Evolutionary conservation across 2,888 invertebrate genomes (phyloP).

Genomic region (Galeopsomyia nigrocyanea): DNA sequence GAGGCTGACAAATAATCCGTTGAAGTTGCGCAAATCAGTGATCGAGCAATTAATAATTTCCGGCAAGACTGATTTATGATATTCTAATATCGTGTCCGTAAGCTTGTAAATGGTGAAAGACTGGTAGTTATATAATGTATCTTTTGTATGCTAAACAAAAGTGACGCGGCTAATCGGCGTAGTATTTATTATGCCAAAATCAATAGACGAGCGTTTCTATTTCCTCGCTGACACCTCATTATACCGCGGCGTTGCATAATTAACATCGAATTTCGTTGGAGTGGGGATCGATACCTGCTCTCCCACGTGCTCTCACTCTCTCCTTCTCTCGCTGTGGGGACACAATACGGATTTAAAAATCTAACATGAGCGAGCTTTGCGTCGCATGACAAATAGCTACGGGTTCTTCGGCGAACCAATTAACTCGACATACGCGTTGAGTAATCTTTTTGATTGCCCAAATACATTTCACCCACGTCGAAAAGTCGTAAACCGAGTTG

Average conservation of each 20-base stretch:
- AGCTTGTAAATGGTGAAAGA: conserved; percentile 37
- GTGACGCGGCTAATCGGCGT: conserved; percentile 40
- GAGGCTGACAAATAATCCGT: not conserved
- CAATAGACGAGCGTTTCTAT: conserved; percentile 31
- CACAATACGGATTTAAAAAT: no score
- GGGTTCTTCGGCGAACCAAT: no score
- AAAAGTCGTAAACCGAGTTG: not conserved
- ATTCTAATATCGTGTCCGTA: conserved; percentile 34
- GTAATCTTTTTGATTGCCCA: not conserved
- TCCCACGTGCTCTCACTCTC: conserved; percentile 23
- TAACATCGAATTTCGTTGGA: conserved; percentile 26
- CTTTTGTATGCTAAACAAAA: conserved; percentile 46
- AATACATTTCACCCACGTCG: not conserved
- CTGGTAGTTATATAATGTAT: conserved; percentile 41
- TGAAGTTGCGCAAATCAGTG: conserved; percentile 5
- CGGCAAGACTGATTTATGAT: conserved; percentile 35
- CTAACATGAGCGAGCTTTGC: no score
- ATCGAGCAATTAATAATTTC: conserved; percentile 35
- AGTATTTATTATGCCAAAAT: conserved; percentile 35
- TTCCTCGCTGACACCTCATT: conserved; percentile 32
- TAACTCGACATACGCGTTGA: not conserved
- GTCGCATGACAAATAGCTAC: no score
- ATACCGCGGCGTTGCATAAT: conserved; percentile 28
- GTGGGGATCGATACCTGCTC: conserved; percentile 8
- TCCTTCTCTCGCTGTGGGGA: no score